Percentiles rank a stretch among this genome's conserved stretches.
These are phyloP conservation scores for Mesocricetus auratus DNA, from an alignment of 2,113 vertebrate species.

Conservation along the genomic window DNA sequence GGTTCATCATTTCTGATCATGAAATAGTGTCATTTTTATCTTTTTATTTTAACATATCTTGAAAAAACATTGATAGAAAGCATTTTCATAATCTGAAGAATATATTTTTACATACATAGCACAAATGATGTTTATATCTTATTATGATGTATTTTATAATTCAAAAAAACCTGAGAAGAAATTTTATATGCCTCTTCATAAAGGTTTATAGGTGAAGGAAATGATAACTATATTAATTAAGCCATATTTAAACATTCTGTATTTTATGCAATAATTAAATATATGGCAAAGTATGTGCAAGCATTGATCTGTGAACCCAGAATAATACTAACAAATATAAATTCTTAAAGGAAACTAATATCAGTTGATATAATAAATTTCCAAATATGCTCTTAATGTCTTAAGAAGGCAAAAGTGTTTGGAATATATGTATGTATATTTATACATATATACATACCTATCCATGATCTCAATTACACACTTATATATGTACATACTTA, in stretches of 20 bases:
- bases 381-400: neutral
- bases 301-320: neutral
- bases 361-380: neutral
- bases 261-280: too few relatives aligned
- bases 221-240: neutral
- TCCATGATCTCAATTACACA: neutral
- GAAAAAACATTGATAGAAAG: neutral
- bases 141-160: neutral
- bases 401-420: neutral
- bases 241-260: neutral
- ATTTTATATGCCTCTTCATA: neutral
- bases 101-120: neutral
- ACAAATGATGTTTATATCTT: neutral
- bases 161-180: neutral
- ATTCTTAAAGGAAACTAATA: neutral
- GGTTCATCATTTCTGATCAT: slow-evolving; percentile 34
- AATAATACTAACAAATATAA: neutral
- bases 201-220: neutral
- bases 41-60: slow-evolving; percentile 5
- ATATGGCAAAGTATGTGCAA: too few relatives aligned
- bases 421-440: neutral
- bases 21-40: neutral
- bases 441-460: neutral
- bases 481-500: neutral
- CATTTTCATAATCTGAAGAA: neutral